Conservation (phyloP, 1,140 invertebrate species). For the Drosophila setifemur region DNA sequence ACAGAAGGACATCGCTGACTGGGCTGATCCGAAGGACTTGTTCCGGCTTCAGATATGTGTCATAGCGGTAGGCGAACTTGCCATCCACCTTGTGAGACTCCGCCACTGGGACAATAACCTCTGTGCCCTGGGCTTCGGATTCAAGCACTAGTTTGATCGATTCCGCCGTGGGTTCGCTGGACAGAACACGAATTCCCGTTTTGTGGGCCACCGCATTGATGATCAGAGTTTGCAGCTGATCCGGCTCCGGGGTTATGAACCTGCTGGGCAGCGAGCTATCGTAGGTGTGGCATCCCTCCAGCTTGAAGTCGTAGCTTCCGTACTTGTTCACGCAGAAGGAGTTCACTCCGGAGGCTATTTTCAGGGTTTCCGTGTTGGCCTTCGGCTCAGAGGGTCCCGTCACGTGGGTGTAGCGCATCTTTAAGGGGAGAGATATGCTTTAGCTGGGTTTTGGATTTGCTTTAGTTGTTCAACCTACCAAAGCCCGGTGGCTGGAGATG, state of each 20-base stretch:
- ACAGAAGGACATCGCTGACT: conserved; percentile 87
- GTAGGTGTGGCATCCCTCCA: conserved; percentile 93
- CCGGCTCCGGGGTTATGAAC: conserved; percentile 68
- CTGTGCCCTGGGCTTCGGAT: conserved; percentile 71
- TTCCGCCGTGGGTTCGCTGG: conserved; percentile 74
- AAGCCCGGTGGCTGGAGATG: conserved; percentile 88
- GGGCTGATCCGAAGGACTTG: conserved; percentile 86
- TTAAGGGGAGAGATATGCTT: neutral
- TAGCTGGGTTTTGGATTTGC: no score
- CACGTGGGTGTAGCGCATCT: conserved; percentile 71
- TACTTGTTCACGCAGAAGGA: conserved; percentile 87
- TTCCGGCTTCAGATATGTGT: conserved; percentile 84
- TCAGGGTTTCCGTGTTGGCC: conserved; percentile 51
- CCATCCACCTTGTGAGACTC: conserved; percentile 76
- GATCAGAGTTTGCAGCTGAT: conserved; percentile 67
- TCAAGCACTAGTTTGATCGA: conserved; percentile 77
- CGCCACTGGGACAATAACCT: conserved; percentile 76
- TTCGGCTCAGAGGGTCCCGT: conserved; percentile 44
- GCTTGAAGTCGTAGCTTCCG: conserved; percentile 89
- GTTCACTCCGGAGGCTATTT: conserved; percentile 83
- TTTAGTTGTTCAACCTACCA: conserved; percentile 23
- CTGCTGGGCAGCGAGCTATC: conserved; percentile 80
- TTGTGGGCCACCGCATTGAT: conserved; percentile 83
- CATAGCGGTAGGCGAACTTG: conserved; percentile 83
- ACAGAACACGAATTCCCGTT: conserved; percentile 81